These are phyloP conservation scores for Orientallactaga sibirica DNA, from an alignment of 2,797 vertebrate species.

Conservation along the genomic window DNA sequence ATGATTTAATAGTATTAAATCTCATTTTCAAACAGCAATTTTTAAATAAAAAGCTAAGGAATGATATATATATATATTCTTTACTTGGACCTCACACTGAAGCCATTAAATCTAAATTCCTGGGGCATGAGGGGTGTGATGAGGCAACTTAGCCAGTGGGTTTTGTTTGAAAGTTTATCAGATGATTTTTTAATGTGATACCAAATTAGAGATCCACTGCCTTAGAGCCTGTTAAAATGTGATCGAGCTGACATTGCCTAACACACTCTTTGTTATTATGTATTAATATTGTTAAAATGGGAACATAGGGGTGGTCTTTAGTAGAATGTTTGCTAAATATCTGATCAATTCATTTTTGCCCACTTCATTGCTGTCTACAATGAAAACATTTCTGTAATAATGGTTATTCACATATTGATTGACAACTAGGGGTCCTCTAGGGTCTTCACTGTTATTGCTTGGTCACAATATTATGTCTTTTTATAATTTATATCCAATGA, in stretches of 20 bases:
- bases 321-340: not conserved
- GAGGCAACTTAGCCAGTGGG: not conserved
- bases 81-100: not conserved
- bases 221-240: conserved; percentile 14
- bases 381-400: not conserved
- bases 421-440: conserved; percentile 18
- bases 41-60: not conserved
- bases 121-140: not conserved
- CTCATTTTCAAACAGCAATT: not conserved
- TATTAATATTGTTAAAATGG: conserved; percentile 19
- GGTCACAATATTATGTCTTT: not conserved
- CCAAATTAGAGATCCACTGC: not conserved
- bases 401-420: conserved; percentile 10
- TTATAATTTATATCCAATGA: conserved; percentile 24
- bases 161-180: conserved; percentile 31
- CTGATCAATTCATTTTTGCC: not conserved
- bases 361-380: not conserved
- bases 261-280: not conserved
- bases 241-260: not conserved
- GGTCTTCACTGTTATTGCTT: conserved; percentile 25
- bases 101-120: conserved; percentile 44
- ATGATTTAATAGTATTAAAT: not conserved
- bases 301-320: not conserved
- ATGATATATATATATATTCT: not conserved
- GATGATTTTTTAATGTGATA: conserved; percentile 13